These are phyloP conservation scores for Contarinia nasturtii DNA, from an alignment of 1,140 invertebrate genomes.

Conservation along the genomic window DNA sequence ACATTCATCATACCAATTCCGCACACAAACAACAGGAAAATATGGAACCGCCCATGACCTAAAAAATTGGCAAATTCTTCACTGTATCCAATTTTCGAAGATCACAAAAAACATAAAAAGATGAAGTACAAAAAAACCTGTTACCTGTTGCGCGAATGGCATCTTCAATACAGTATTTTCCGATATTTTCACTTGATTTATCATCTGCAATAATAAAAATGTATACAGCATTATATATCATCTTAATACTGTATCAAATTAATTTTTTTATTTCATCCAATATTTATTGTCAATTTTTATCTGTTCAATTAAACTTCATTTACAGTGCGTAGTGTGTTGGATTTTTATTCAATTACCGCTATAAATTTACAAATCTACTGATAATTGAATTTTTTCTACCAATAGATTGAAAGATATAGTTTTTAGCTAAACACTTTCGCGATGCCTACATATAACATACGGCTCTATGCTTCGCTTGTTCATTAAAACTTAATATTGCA, in stretches of 20 bases:
- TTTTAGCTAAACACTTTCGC: too few species aligned
- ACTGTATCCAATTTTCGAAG: not conserved
- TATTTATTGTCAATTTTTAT: not conserved
- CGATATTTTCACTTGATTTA: not conserved
- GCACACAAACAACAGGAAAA: slow-evolving; percentile 14
- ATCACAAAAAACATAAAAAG: not conserved
- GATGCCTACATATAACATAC: too few species aligned
- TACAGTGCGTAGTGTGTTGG: too few species aligned
- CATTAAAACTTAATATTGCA: too few species aligned
- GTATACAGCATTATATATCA: not conserved
- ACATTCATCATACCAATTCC: slow-evolving; percentile 18
- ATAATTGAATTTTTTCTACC: too few species aligned
- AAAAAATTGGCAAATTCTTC: not conserved
- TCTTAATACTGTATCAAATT: too few species aligned
- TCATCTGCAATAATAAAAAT: not conserved
- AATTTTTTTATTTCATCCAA: not conserved
- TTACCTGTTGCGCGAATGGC: slow-evolving; percentile 12
- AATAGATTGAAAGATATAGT: too few species aligned
- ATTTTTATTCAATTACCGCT: too few species aligned
- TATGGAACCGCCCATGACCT: slow-evolving; percentile 14
- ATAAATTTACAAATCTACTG: too few species aligned
- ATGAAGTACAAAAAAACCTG: not conserved
- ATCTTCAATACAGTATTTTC: slow-evolving; percentile 32
- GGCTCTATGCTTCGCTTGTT: too few species aligned
- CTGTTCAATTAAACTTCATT: too few species aligned